Base-by-base conservation (phyloP, 2,797 vertebrate genomes). In the Falco novaeseelandiae region DNA sequence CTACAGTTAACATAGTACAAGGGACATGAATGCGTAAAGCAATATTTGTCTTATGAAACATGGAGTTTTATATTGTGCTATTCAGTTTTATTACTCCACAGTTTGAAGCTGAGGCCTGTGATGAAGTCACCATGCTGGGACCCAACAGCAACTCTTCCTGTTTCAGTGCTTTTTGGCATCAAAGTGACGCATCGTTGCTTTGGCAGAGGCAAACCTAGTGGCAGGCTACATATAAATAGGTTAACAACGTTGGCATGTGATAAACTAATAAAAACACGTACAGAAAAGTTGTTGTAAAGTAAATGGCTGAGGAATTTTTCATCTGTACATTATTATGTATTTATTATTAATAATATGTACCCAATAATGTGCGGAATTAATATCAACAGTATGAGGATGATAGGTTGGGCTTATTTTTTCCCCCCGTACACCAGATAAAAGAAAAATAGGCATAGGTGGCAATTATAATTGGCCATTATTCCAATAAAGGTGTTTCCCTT, bases 21-120 rank as follows among this genome's bases (percentile, higher is more conserved):
- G 98, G 98, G 98, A 98, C 98, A 95, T 82, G 98, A 97, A 98
- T 96, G 98, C 96, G 92, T 97, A 97, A 97, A 97, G 98, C 98
- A 98, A 98, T 98, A 98, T 98, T 98, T 98, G 98, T 98, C 98
- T 98, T 98, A 95, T 98, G 98, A 98, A 98, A 98, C 95, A 94
- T 97, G 78, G 98, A 97, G 97, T 97, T 98, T 98, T 97, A 97
- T 97, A 98, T 93, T 96, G 97, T 92, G 97, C 97, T 95, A 95
- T 97, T 98, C 96, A 89, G 95, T 97, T 98, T 98, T 98, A 98
- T 97, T 96, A 94, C 97, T 97, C 97, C 97, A 92, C 97, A 96
- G 98, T 98, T 97, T 97, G 98, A 98, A 97, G 93, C 96, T 94
- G 95, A 96, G 97, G 97, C 96, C 96, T 96, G 94, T 94, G 97